A percentile compares a stretch with the other conserved stretches of the same genome.
phyloP scores from a whole-genome alignment of 1,140 invertebrate genomes.

The Danaus melanippus region DNA sequence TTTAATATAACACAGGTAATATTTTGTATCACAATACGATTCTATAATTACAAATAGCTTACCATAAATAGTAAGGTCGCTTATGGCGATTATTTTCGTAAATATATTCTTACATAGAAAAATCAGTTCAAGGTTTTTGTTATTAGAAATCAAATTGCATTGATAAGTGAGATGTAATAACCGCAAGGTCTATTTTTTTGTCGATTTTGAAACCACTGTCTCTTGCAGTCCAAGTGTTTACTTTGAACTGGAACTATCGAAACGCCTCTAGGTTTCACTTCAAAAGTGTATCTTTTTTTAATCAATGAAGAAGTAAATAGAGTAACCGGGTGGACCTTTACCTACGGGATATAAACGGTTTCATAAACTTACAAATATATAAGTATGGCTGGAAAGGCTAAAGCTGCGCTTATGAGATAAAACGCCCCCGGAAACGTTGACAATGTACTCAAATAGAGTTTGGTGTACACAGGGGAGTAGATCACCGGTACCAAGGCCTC shows the following conservation, averaged over 20 bases:
- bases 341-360: neutral
- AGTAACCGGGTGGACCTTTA: neutral
- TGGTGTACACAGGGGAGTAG: conserved; percentile 71
- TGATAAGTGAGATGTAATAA: conserved; percentile 43
- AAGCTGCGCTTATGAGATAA: conserved; percentile 66
- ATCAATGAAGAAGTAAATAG: neutral
- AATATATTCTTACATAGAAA: conserved; percentile 39
- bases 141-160: conserved; percentile 49
- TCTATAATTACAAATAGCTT: no score
- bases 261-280: neutral
- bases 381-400: conserved; percentile 61
- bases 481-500: conserved; percentile 72
- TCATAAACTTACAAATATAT: conserved; percentile 62
- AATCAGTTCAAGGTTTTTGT: conserved; percentile 44
- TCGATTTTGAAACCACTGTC: conserved; percentile 31
- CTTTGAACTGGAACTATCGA: conserved; percentile 20
- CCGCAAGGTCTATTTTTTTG: conserved; percentile 58
- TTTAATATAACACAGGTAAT: no score
- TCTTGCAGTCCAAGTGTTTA: neutral
- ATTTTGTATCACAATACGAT: no score
- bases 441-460: conserved; percentile 68
- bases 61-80: conserved; percentile 11
- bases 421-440: conserved; percentile 66
- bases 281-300: neutral
- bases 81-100: conserved; percentile 14